Conservation (phyloP, 1,140 invertebrate species). For the Ylistrum balloti region DNA sequence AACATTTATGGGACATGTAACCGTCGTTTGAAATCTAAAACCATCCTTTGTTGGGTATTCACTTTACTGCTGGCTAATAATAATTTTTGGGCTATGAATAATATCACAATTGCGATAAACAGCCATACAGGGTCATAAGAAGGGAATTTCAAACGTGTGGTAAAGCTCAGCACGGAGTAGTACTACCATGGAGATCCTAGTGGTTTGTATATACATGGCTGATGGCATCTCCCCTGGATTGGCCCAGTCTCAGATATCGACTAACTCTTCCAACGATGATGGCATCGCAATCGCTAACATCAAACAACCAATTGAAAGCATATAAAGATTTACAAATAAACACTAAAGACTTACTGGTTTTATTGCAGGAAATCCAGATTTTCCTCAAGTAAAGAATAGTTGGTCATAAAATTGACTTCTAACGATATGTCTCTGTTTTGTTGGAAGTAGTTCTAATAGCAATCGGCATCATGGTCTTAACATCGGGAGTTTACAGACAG, state of each 20-base stretch:
- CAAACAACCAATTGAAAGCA: constrained; percentile 15
- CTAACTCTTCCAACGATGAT: not conserved
- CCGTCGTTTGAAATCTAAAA: constrained; percentile 4
- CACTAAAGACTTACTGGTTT: not conserved
- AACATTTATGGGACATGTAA: constrained; percentile 25
- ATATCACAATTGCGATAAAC: constrained; percentile 28
- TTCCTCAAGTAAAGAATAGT: constrained; percentile 35
- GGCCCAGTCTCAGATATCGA: not conserved
- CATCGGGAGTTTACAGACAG: not conserved
- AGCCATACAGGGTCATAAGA: no score
- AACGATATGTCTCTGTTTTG: not conserved
- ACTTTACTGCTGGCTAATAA: not conserved
- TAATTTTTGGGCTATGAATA: constrained; percentile 35
- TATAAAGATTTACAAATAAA: constrained; percentile 40
- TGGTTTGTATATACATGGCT: not conserved
- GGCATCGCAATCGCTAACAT: not conserved
- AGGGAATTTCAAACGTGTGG: not conserved
- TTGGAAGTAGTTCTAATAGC: constrained; percentile 8
- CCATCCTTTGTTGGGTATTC: not conserved
- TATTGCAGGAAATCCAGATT: constrained; percentile 38
- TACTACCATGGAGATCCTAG: not conserved
- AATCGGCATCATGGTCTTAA: not conserved
- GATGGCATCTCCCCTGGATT: constrained; percentile 2
- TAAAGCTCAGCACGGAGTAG: not conserved
- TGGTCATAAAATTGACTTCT: constrained; percentile 12